Conservation (phyloP, 2,797 vertebrate species). For the Arrhamphus sclerolepis region DNA sequence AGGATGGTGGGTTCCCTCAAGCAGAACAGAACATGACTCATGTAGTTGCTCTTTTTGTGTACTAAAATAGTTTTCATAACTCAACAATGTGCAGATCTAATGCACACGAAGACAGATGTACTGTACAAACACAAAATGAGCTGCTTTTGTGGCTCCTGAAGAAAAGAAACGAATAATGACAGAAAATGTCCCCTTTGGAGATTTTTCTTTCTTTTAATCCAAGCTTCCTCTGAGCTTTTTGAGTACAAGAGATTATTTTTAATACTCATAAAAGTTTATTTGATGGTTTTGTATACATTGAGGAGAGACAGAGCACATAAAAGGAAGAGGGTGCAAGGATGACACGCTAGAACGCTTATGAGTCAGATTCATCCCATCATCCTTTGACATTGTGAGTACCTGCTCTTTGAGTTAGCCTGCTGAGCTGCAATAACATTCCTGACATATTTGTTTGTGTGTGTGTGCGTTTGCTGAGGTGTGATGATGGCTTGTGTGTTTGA, state of each 20-base stretch:
- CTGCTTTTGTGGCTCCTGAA: neutral
- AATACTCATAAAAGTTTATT: neutral
- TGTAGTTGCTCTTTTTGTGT: too few species aligned
- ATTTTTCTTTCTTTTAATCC: neutral
- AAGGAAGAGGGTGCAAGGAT: conserved; percentile 13
- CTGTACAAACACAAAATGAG: neutral
- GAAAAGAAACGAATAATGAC: neutral
- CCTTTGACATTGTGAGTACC: conserved; percentile 42
- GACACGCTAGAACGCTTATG: conserved; percentile 33
- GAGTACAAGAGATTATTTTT: conserved; percentile 1
- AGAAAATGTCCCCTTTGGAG: neutral
- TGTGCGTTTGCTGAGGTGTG: conserved; percentile 28
- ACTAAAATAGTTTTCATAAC: too few species aligned
- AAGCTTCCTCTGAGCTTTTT: neutral
- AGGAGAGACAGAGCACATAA: conserved; percentile 10
- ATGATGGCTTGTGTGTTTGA: conserved; percentile 35
- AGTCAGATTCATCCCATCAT: conserved; percentile 50
- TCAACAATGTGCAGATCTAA: too few species aligned
- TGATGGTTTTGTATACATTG: neutral
- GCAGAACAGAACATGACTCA: too few species aligned
- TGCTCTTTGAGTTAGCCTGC: conserved; percentile 43
- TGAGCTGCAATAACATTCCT: conserved; percentile 30
- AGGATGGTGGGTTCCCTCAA: too few species aligned
- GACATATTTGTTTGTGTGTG: conserved; percentile 11
- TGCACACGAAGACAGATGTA: too few species aligned